phyloP scores from a whole-genome alignment of 2,113 vertebrate genomes.

The Cebidichthys violaceus region DNA sequence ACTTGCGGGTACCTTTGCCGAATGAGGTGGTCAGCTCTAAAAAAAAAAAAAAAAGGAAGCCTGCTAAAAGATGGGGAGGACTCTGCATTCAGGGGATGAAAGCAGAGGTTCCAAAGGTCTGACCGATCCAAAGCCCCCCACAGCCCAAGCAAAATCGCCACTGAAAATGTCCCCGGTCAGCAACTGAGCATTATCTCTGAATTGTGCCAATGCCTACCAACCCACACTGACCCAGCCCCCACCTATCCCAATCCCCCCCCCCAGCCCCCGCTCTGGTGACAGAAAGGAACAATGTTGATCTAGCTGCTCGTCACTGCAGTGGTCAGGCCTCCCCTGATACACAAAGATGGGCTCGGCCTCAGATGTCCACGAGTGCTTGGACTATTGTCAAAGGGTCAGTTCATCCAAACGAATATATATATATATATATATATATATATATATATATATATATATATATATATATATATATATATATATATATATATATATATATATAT shows the following conservation, averaged over 20 bases:
- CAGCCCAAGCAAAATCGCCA: constrained; percentile 74
- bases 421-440: too few relatives aligned
- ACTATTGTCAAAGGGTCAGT: background rate
- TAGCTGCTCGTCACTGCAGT: constrained; percentile 39
- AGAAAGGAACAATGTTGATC: constrained; percentile 72
- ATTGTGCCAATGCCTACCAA: constrained; percentile 47
- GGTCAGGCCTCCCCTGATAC: constrained; percentile 45
- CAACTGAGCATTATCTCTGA: constrained; percentile 66
- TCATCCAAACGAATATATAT: background rate
- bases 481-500: too few relatives aligned
- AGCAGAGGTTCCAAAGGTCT: constrained; percentile 70
- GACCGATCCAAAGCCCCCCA: constrained; percentile 68
- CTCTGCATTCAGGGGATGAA: constrained; percentile 79
- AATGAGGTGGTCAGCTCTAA: constrained; percentile 71
- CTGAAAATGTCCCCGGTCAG: constrained; percentile 78
- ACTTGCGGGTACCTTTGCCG: constrained; percentile 76
- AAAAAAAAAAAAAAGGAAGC: constrained; percentile 16
- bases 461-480: too few relatives aligned
- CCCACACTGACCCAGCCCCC: constrained; percentile 53
- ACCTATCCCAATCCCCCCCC: background rate
- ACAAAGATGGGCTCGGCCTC: constrained; percentile 42
- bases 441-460: background rate
- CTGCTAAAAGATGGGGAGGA: constrained; percentile 64
- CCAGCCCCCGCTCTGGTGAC: constrained; percentile 28
- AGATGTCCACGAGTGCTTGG: constrained; percentile 13